Base-by-base conservation (phyloP, 2,113 vertebrate genomes). In the Cettia cetti region DNA sequence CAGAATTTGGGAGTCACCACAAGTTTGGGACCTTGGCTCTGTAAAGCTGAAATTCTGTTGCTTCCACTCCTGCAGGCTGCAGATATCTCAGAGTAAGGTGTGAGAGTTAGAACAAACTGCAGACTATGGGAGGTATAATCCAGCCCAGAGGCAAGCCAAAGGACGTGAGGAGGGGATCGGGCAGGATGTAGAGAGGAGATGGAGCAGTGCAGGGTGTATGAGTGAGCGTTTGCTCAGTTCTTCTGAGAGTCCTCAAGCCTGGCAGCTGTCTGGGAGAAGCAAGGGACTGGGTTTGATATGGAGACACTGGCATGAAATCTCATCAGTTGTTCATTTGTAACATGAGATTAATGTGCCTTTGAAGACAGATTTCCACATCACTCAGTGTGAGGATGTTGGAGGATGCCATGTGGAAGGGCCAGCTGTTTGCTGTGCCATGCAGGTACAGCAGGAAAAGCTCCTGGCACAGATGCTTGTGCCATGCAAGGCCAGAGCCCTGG, bases 171-270 rank as follows among this genome's bases (percentile, higher is more conserved):
- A 45, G 45, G 22, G 45, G 33, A 33, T 33, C 1, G 4, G 27
- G 27, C 45, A 68, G 72, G 35, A 16, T 44, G 50, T 23, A 23
- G 6, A 11, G 40, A 70, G 27, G 72, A 35, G 56, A 37, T 27
- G 17, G 8, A 35, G 54, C 40, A 33, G 35, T 11, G 45, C 54
- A 57, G 22, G 31, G 17, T 15, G 39, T 57, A 44, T 33, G 31
- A 70, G n/a, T 6, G 40, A 70, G 28, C 1, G 0, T 70, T 60
- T 33, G 69, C 40, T 60, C 40, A 17, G 11, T 0, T 0, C 27
- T 81, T 66, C 26, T 50, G 33, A 26, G 35, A 52, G 35, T 21
- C 50, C 19, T 37, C 10, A 6, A 33, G 30, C 50, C 65, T 4
- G 7, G 54, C 42, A 64, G 69, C 28, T 50, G 9, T 60, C 47